Base-by-base conservation (phyloP, 1,140 invertebrate species). In the Drosophila quadrilineata region DNA sequence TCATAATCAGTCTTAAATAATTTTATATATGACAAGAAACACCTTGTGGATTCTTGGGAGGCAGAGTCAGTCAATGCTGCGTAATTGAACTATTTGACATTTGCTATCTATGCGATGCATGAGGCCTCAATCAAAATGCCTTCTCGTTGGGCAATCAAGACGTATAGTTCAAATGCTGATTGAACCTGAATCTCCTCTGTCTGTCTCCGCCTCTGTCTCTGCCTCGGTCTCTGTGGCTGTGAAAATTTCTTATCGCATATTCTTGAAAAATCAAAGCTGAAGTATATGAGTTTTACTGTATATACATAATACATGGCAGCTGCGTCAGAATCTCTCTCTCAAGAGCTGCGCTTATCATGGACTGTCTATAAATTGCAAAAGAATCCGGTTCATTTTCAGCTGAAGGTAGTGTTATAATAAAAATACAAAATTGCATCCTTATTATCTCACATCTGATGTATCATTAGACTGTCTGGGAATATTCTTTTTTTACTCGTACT, bases 331-430 rank as follows among this genome's bases (percentile, higher is more conserved):
- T 2, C 14, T 19, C 24, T 31, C 24, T n/a, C n/a, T n/a, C n/a
- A n/a, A 31, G 16, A 57, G 26, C 68, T 19, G 16, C 4, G 50
- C 63, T 73, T 77, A 76, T 76, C 69, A 58, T n/a, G 10, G 19
- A 19, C 12, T 17, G 35, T n/a, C 28, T 14, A 33, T 45, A 22
- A 26, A 21, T 45, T 19, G 10, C 35, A 24, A 22, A n/a, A 36
- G 49, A 77, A 76, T 76, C 74, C 74, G 74, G 74, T 76, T 76
- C 74, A 77, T 26, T 35, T 29, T 64, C 35, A 33, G 36, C 22
- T 28, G 26, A 36, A 59, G 45, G 53, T n/a, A n/a, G n/a, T 49
- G 26, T 50, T 28, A 14, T 33, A 41, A 21, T n/a, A n/a, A 41
- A 16, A 58, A 21, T 21, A 43, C 3, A 10, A 14, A 19, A 43